Evolutionary conservation across 2,113 vertebrate species (phyloP), one percentile per base, ranked within the genome.

Genomic region (Pontoporia blainvillei): DNA sequence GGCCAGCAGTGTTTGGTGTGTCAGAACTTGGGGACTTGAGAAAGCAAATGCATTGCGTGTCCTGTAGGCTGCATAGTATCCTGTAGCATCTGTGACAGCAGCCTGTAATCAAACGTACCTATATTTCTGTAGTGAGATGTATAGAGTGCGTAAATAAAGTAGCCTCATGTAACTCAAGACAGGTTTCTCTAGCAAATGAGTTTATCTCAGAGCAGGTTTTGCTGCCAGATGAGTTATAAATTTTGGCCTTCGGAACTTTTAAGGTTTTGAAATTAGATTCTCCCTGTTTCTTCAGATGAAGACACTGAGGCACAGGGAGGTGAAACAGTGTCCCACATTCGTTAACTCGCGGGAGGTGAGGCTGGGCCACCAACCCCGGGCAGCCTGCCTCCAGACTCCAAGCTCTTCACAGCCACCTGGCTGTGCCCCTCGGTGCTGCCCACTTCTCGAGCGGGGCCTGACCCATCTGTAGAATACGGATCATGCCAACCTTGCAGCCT

Each of bases 31-130:
- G n/a, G 52, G n/a, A 17, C 8, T 36, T 76, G 41, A 52, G 41
- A 61, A 57, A 49, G 59, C 14, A 2, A 46, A 44, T 2, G 10
- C 23, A 0, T 5, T 2, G 17, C 31, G 1, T 29, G 8, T 25
- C 0, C 46, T 15, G 8, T 1, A 17, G 25, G 54, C 83, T 6
- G 2, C 5, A 0, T 4, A 18, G 15, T 13, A 6, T 7, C 36
- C 67, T 71, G 34, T 10, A 13, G 59, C 41, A 61, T 64, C 59
- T 8, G 44, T 17, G 13, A 6, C 39, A 21, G 36, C 3, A 3
- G 34, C 52, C 93, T 78, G 13, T 27, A 21, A 52, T 36, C 57
- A 66, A 44, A 83, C 9, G 4, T 5, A 18, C 17, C 13, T 1
- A 7, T 21, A 3, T 31, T 31, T 90, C 73, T 87, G 25, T 5